Percentiles rank a stretch among this genome's conserved stretches.
These are phyloP conservation scores for Epicauta chinensis DNA, from an alignment of 1,140 invertebrate genomes.

Conservation along the genomic window DNA sequence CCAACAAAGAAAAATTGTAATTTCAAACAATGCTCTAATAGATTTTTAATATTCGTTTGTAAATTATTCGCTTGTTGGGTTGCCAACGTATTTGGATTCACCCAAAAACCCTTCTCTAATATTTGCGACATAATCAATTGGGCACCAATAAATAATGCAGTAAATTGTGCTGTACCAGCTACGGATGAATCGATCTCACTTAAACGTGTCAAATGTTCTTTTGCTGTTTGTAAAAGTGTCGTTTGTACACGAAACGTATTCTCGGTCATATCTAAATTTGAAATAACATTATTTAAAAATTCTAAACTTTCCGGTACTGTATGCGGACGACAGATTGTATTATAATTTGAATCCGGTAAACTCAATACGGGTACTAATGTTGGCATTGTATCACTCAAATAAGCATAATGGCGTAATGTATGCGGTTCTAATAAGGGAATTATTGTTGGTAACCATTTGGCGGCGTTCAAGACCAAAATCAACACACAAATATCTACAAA, in stretches of 20 bases:
- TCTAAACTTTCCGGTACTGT: conserved; percentile 42
- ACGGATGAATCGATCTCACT: conserved; percentile 72
- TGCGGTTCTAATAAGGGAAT: conserved; percentile 87
- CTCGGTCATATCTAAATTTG: conserved; percentile 61
- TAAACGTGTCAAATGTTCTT: conserved; percentile 60
- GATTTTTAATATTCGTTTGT: conserved; percentile 51
- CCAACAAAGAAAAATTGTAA: conserved; percentile 81
- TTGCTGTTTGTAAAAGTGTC: conserved; percentile 63
- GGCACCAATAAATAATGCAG: conserved; percentile 69
- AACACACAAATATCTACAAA: conserved; percentile 77
- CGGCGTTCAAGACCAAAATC: conserved; percentile 92
- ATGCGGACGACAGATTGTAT: conserved; percentile 27
- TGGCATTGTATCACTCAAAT: conserved; percentile 90
- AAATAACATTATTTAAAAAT: conserved; percentile 66
- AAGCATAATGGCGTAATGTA: conserved; percentile 87
- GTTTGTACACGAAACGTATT: conserved; percentile 52
- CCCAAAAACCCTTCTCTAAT: conserved; percentile 43
- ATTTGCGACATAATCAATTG: conserved; percentile 49
- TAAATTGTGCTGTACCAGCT: conserved; percentile 79
- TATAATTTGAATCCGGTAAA: conserved; percentile 28
- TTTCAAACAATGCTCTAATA: conserved; percentile 67
- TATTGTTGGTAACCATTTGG: conserved; percentile 83
- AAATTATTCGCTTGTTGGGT: conserved; percentile 47
- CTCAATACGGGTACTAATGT: conserved; percentile 81
- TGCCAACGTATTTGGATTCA: conserved; percentile 44